These are phyloP conservation scores for Aotus griseimembra DNA, from an alignment of 2,797 vertebrate species.

Conservation along the genomic window DNA sequence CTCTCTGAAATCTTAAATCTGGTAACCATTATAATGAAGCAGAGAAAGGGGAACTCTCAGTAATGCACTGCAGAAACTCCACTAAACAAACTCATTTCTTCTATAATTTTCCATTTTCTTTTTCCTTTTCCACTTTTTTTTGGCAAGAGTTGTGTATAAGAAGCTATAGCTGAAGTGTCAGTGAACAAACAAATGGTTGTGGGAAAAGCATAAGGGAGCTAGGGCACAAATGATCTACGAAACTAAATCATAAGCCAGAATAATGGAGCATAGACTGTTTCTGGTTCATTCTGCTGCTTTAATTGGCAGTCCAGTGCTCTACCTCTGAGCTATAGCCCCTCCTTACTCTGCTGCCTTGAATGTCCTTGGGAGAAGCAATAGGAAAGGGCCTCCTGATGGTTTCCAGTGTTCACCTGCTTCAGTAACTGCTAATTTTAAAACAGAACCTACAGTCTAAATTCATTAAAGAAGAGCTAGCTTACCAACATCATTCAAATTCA, in stretches of 20 bases:
- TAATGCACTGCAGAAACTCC: not conserved
- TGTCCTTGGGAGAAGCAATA: slow-evolving; percentile 32
- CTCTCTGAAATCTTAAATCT: slow-evolving; percentile 52
- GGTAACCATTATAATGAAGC: slow-evolving; percentile 66
- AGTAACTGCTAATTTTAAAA: slow-evolving; percentile 67
- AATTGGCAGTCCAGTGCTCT: not conserved
- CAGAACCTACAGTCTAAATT: not conserved
- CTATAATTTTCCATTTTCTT: slow-evolving; percentile 27
- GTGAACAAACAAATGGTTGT: not conserved
- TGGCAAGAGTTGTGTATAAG: not conserved
- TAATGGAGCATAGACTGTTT: not conserved
- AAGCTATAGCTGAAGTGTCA: not conserved
- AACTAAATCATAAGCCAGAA: slow-evolving; percentile 12
- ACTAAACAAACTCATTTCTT: not conserved
- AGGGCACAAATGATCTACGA: not conserved
- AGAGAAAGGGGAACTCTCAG: not conserved
- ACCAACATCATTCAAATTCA: slow-evolving; percentile 16
- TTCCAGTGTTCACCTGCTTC: slow-evolving; percentile 61
- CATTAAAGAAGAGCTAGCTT: slow-evolving; percentile 48
- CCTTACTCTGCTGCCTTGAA: slow-evolving; percentile 39
- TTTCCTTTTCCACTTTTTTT: not conserved
- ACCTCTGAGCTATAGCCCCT: no score
- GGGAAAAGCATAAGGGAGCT: not conserved
- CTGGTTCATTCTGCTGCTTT: slow-evolving; percentile 39
- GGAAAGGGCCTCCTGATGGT: slow-evolving; percentile 58